Base-by-base conservation (phyloP, 2,888 invertebrate species). In the Caenorhabditis wallacei region DNA sequence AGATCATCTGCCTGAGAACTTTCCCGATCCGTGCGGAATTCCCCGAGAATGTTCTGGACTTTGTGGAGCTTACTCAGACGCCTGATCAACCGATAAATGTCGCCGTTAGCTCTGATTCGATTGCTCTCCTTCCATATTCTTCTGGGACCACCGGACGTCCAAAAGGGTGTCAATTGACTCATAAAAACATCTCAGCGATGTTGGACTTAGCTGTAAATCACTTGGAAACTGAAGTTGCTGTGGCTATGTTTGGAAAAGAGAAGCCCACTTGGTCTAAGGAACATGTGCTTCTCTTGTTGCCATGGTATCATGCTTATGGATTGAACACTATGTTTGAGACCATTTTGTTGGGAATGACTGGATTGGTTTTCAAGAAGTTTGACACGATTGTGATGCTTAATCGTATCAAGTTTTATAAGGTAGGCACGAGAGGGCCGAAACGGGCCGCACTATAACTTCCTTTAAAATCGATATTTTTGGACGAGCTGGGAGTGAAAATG, bases 111-210 rank as follows among this genome's bases (percentile, higher is more conserved):
- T 70, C 56, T 1, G 70, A 80, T 11, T 72, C 82, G 7, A 68
- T 83, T 20, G 87, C 86, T 0, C 68, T 83, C 1, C 78, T 87
- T 0, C 87, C 86, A 2, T 87, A 86, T 56, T 87, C 87, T 10
- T 85, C 85, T 92, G 95, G 95, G 0, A 96, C 96, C 0, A 90
- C 90, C 2, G 90, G 90, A 2, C 64, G 85, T 16, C 89, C 89
- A 1, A 90, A 90, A 75, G 90, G 89, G 8, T 88, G 88, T 13
- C 81, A 87, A 83, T 59, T 90, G 35, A 86, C 87, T 8, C 90
- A 90, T 75, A 68, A 46, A 37, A 90, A 88, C 70, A 81, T 88
- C 30, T 74, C 82, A 1, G 81, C 90, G 16, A 88, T 88, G 85
- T 46, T 89, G 24, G 85, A 85, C 35, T 74, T 89, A 24, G 80